These are phyloP conservation scores for Spinus pinus DNA, from an alignment of 2,797 vertebrate genomes.

Conservation along the genomic window DNA sequence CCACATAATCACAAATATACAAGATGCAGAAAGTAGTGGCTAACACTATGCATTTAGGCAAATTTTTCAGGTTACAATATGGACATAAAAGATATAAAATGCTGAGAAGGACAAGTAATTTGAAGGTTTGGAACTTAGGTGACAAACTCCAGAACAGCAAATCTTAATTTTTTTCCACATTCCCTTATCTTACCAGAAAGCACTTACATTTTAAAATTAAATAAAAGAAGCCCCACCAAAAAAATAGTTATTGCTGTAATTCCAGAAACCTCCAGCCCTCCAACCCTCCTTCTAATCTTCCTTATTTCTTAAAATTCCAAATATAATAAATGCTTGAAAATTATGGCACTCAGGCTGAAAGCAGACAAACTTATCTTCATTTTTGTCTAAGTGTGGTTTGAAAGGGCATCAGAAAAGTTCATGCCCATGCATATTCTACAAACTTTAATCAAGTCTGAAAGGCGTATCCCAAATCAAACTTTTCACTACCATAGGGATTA, in stretches of 20 bases:
- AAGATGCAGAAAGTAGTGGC: background rate
- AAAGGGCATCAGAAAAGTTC: background rate
- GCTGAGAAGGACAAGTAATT: background rate
- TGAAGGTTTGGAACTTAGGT: background rate
- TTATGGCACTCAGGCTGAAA: background rate
- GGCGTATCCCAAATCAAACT: background rate
- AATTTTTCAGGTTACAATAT: background rate
- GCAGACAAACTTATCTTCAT: background rate
- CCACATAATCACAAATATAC: background rate
- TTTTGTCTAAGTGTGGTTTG: background rate
- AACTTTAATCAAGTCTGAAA: background rate
- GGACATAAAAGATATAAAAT: background rate
- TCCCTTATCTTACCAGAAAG: background rate
- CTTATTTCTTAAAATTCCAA: background rate
- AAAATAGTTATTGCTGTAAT: background rate
- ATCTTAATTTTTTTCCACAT: background rate
- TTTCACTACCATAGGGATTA: background rate
- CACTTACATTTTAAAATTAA: background rate
- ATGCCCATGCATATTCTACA: rapidly evolving
- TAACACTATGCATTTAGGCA: background rate
- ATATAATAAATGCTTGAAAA: background rate
- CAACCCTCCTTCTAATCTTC: background rate
- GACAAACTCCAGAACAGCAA: background rate
- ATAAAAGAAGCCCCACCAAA: background rate
- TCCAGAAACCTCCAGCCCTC: background rate